Conservation (phyloP, 2,888 invertebrate species). For the Tetragnatha montana region DNA sequence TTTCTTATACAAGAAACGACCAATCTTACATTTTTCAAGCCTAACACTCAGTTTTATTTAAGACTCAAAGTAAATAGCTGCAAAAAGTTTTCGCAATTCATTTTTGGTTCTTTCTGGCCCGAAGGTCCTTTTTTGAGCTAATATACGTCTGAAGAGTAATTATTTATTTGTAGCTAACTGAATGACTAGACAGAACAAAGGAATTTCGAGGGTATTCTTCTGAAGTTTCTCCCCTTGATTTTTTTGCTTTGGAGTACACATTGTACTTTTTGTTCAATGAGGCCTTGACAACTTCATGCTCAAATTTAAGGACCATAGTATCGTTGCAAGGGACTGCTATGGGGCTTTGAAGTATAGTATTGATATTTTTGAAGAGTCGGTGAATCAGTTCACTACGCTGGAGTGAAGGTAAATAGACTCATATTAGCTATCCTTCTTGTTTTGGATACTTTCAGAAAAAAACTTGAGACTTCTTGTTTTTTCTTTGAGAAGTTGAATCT, state of each 20-base stretch:
- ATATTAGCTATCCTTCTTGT: neutral
- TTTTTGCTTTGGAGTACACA: conserved; percentile 16
- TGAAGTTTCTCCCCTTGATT: neutral
- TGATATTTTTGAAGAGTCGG: conserved; percentile 1
- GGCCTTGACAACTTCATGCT: neutral
- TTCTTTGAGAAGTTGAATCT: too few species aligned
- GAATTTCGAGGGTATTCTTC: neutral
- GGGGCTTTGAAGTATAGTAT: conserved; percentile 7
- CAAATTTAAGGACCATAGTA: neutral
- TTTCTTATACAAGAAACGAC: neutral
- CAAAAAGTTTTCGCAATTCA: neutral
- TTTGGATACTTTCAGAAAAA: neutral
- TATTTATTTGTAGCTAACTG: conserved; percentile 23
- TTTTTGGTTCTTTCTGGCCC: conserved; percentile 17
- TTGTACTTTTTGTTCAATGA: conserved; percentile 5
- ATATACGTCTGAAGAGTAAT: conserved; percentile 6
- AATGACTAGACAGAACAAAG: conserved; percentile 19
- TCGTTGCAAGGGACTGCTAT: neutral
- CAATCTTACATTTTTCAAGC: neutral
- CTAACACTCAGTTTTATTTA: neutral
- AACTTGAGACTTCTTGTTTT: too few species aligned
- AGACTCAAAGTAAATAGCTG: neutral
- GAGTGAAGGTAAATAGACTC: conserved; percentile 1
- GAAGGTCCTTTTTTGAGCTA: conserved; percentile 15
- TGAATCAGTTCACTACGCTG: neutral